These are phyloP conservation scores for Cryptosula pallasiana DNA, from an alignment of 2,888 invertebrate species.

Conservation along the genomic window DNA sequence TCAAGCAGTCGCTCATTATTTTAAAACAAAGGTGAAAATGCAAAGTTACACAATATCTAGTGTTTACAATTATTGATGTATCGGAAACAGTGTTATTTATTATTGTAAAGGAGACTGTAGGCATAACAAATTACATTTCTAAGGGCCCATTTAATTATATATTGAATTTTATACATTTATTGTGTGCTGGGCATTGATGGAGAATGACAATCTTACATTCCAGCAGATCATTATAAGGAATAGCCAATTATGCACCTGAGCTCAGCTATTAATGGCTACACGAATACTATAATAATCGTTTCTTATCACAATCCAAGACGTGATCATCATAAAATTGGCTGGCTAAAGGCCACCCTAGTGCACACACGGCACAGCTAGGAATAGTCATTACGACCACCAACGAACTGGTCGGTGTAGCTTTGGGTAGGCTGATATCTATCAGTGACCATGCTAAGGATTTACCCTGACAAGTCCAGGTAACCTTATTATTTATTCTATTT, in stretches of 20 bases:
- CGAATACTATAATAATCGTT: not conserved
- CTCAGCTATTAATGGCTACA: not conserved
- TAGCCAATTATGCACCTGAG: not conserved
- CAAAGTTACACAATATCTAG: not conserved
- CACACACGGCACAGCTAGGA: too few relatives aligned
- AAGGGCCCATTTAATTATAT: not conserved
- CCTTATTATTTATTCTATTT: too few relatives aligned
- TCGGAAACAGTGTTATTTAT: not conserved
- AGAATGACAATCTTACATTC: not conserved
- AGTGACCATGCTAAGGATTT: too few relatives aligned
- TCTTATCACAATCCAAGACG: not conserved
- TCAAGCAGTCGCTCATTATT: too few relatives aligned
- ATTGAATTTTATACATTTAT: not conserved
- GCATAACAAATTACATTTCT: slow-evolving; percentile 18
- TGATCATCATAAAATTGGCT: too few relatives aligned
- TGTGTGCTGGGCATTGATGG: not conserved
- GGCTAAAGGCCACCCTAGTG: too few relatives aligned
- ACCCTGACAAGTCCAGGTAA: too few relatives aligned
- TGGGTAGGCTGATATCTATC: too few relatives aligned
- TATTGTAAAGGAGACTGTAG: not conserved
- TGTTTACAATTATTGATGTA: slow-evolving; percentile 15
- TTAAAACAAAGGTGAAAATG: not conserved
- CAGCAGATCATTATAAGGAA: not conserved
- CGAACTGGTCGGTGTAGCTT: too few relatives aligned
- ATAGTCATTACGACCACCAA: too few relatives aligned